Base-by-base conservation (phyloP, 64 coral and sea anemone species). In the Exaiptasia diaphana region DNA sequence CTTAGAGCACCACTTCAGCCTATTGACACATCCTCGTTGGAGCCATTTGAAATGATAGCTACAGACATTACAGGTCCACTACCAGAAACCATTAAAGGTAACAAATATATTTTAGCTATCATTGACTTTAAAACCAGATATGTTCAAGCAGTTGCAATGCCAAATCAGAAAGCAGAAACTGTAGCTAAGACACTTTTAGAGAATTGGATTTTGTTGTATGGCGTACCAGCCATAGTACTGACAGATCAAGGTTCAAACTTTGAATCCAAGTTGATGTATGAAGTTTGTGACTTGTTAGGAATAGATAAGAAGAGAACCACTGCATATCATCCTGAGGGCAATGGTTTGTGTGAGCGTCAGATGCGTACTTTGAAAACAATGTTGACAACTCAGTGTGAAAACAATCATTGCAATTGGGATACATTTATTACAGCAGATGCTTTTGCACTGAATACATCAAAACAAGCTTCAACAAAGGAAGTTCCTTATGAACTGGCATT, bases 311-410 rank as follows among this genome's bases (percentile, higher is more conserved):
- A 33, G 3, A 10, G 67, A 8, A 85, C 82, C 0, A 4, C 82
- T 20, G 42, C 65, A 38, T 84, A 57, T 37, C 67, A 73, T 59
- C 81, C 64, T 20, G 30, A 73, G 41, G 48, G 81, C 1, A 74
- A 84, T 29, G 34, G 67, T 4, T 58, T 63, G 40, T 84, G 67
- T 12, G 21, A 84, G n/a, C 67, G 81, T 25, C 59, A 64, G 59
- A 64, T 64, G 23, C 59, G 23, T 23, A 64, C 12, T 10, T 22
- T 64, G 12, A 64, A 64, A 23, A 64, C 59, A 12, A 64, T 64
- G 59, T 31, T 64, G 12, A 31, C 1, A 25, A 1, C 59, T 10
- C 59, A 64, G 12, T 64, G 59, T 24, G 58, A 63, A 31, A 63
- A 24, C 20, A 31, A 64, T 64, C 59, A 64, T 12, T 12, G 59